These are phyloP conservation scores for Galago senegalensis DNA, from an alignment of 2,797 vertebrate species.

Conservation along the genomic window DNA sequence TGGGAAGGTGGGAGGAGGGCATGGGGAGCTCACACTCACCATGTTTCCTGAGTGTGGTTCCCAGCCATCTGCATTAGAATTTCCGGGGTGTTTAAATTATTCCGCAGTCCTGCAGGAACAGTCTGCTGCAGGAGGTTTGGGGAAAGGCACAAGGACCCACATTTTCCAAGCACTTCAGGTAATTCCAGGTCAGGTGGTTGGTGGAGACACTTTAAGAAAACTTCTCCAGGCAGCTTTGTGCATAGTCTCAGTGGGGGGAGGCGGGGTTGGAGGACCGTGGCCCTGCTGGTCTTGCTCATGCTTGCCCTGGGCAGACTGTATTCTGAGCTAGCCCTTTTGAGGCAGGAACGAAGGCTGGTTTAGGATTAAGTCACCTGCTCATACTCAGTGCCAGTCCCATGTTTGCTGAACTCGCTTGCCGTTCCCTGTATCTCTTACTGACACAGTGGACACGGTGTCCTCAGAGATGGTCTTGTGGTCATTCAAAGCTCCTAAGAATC, in stretches of 20 bases:
- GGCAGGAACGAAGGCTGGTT: background rate
- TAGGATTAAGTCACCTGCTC: background rate
- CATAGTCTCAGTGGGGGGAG: too few species aligned
- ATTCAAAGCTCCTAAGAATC: background rate
- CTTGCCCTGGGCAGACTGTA: too few species aligned
- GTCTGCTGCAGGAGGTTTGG: background rate
- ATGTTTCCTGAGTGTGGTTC: background rate
- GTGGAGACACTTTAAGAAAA: background rate
- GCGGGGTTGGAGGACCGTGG: background rate
- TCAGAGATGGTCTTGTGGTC: background rate
- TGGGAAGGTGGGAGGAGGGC: background rate
- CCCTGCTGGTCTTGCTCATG: background rate
- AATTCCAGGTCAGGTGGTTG: background rate
- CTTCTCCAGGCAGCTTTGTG: background rate
- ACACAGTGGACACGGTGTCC: background rate
- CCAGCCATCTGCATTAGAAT: background rate
- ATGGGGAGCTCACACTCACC: background rate
- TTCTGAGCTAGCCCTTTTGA: background rate
- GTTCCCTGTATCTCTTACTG: background rate
- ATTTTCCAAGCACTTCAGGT: background rate
- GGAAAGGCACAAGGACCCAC: background rate
- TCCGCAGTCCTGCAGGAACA: too few species aligned
- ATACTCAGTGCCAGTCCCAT: background rate
- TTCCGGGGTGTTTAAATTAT: background rate
- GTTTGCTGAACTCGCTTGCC: background rate